phyloP scores from a whole-genome alignment of 2,797 vertebrate species.

The Octomys mimax region DNA sequence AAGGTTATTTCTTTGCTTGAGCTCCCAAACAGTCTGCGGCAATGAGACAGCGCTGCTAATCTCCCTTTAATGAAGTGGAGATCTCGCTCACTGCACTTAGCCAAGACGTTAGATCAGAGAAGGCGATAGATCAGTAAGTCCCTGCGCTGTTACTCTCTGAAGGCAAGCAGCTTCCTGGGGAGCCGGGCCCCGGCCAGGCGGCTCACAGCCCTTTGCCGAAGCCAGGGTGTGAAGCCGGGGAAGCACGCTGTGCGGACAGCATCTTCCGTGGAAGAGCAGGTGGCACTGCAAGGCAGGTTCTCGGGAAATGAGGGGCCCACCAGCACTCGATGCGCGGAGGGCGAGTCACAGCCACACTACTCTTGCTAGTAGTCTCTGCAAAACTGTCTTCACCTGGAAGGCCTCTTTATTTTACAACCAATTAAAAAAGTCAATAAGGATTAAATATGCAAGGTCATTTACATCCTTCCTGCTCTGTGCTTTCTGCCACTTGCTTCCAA shows the following conservation, averaged over 20 bases:
- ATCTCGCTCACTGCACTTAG: constrained; percentile 73
- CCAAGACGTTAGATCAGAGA: constrained; percentile 74
- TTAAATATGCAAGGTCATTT: constrained; percentile 81
- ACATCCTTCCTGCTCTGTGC: constrained; percentile 71
- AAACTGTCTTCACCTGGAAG: constrained; percentile 73
- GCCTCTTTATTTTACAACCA: constrained; percentile 76
- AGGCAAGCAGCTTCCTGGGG: constrained; percentile 74
- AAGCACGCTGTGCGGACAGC: not conserved
- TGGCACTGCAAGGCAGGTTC: constrained; percentile 51
- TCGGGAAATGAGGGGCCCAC: constrained; percentile 39
- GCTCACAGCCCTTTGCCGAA: constrained; percentile 61
- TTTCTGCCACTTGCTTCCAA: constrained; percentile 72
- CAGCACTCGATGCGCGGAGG: constrained; percentile 1
- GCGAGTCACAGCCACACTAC: not conserved
- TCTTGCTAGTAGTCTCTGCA: constrained; percentile 57
- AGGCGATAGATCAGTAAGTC: constrained; percentile 73
- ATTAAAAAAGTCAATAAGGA: constrained; percentile 81
- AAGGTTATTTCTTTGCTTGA: constrained; percentile 74
- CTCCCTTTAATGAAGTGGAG: constrained; percentile 76
- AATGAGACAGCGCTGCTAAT: constrained; percentile 69
- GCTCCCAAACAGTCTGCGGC: constrained; percentile 72
- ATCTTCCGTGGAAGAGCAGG: constrained; percentile 56
- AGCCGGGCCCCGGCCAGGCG: constrained; percentile 60
- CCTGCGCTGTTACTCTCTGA: constrained; percentile 75
- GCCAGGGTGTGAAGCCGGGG: no score